Conservation (phyloP, 2,888 invertebrate genomes). For the Xiphydria camelus region DNA sequence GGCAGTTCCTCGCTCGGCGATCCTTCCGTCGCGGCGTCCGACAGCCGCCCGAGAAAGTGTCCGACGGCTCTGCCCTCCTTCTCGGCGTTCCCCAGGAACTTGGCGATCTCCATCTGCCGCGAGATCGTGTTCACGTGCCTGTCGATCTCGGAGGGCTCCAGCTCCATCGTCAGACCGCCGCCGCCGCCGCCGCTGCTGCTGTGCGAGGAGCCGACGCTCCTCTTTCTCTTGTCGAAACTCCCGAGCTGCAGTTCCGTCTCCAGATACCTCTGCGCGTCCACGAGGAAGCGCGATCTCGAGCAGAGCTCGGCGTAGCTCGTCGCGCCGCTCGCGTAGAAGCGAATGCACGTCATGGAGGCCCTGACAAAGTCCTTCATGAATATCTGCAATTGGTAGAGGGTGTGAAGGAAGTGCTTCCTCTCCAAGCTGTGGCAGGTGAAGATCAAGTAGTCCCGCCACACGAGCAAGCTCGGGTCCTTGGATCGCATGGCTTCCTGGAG, state of each 20-base stretch:
- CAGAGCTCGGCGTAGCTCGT: constrained; percentile 63
- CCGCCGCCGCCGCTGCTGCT: constrained; percentile 20
- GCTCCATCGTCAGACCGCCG: constrained; percentile 65
- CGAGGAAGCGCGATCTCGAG: constrained; percentile 60
- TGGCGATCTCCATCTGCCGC: constrained; percentile 79
- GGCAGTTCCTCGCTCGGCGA: constrained; percentile 57
- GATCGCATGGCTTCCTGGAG: constrained; percentile 68
- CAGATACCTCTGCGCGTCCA: constrained; percentile 69
- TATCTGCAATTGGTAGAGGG: constrained; percentile 75
- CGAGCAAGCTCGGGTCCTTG: constrained; percentile 67
- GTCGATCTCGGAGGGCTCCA: constrained; percentile 73
- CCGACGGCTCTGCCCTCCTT: constrained; percentile 52
- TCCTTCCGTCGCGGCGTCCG: constrained; percentile 40
- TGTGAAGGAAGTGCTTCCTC: constrained; percentile 68
- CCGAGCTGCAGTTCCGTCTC: constrained; percentile 61
- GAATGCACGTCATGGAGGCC: constrained; percentile 79
- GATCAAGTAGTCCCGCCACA: constrained; percentile 74
- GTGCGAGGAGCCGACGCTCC: constrained; percentile 29
- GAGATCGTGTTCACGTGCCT: constrained; percentile 78
- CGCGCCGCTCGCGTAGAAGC: constrained; percentile 70
- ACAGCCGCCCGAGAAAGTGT: constrained; percentile 40
- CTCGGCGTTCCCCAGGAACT: constrained; percentile 72
- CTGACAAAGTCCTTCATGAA: constrained; percentile 74
- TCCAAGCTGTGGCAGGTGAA: constrained; percentile 74
- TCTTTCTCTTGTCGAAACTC: constrained; percentile 34